phyloP scores from a whole-genome alignment of 2,797 vertebrate species.

The Zenarchopterus dispar region DNA sequence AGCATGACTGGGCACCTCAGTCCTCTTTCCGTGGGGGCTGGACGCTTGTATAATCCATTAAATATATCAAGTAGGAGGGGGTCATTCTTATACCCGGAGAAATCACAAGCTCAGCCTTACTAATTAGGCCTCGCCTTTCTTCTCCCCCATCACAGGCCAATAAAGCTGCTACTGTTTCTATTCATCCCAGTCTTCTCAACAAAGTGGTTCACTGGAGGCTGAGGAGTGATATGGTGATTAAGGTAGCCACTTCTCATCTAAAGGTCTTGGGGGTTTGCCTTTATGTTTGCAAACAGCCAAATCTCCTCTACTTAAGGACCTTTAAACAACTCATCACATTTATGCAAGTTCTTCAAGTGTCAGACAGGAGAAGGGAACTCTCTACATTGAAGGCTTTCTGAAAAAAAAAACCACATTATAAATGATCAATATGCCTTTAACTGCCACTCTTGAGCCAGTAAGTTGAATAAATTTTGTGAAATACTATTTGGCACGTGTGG shows the following conservation, averaged over 20 bases:
- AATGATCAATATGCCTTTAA: constrained; percentile 17
- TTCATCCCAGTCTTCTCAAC: constrained; percentile 13
- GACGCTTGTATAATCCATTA: constrained; percentile 47
- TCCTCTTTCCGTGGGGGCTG: constrained; percentile 11
- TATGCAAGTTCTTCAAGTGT: neutral
- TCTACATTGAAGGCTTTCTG: constrained; percentile 15
- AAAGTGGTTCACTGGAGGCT: constrained; percentile 18
- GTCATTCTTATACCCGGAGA: constrained; percentile 42
- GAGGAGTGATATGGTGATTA: neutral
- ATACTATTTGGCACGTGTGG: neutral
- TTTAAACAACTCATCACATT: constrained; percentile 16
- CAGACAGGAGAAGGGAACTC: constrained; percentile 5
- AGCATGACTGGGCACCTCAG: constrained; percentile 32
- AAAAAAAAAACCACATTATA: constrained; percentile 16
- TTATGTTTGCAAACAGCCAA: constrained; percentile 26
- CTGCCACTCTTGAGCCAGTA: constrained; percentile 4
- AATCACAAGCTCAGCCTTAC: constrained; percentile 34
- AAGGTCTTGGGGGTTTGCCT: constrained; percentile 15
- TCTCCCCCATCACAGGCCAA: constrained; percentile 26
- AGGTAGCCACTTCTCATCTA: constrained; percentile 10
- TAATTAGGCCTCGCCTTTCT: constrained; percentile 47
- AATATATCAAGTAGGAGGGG: constrained; percentile 40
- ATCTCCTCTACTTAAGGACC: constrained; percentile 14
- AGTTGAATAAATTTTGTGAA: constrained; percentile 6
- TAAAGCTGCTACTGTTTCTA: constrained; percentile 16